phyloP scores from a whole-genome alignment of 2,888 invertebrate species.

The Agonopterix subpropinquella region DNA sequence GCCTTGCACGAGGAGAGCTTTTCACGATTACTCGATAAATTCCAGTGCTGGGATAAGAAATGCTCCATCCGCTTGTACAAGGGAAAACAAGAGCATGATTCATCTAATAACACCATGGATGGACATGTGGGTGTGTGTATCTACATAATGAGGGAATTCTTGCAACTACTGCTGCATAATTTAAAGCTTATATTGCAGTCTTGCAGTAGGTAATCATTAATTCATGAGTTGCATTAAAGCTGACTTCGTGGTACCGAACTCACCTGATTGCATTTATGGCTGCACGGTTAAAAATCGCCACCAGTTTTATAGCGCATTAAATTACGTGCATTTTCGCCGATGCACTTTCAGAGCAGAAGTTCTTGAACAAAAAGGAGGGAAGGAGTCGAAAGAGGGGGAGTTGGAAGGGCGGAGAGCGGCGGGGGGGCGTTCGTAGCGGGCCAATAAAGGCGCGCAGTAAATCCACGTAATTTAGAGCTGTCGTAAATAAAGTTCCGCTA shows the following conservation, averaged over 20 bases:
- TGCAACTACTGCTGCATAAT: no score
- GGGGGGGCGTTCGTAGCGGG: slow-evolving; percentile 50
- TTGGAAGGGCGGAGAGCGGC: slow-evolving; percentile 32
- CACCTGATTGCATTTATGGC: slow-evolving; percentile 16
- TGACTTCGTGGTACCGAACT: no score
- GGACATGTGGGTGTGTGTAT: background rate
- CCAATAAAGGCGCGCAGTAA: slow-evolving; percentile 74
- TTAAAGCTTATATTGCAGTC: no score
- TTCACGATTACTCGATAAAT: slow-evolving; percentile 70
- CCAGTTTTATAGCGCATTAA: slow-evolving; percentile 42
- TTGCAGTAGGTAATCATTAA: no score
- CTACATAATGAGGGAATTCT: no score
- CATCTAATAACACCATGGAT: slow-evolving; percentile 25
- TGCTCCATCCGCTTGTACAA: slow-evolving; percentile 32
- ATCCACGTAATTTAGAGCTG: slow-evolving; percentile 74
- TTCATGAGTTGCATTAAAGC: no score
- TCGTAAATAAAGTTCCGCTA: slow-evolving; percentile 72
- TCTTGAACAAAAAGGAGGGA: slow-evolving; percentile 38
- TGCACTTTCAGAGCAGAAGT: slow-evolving; percentile 42
- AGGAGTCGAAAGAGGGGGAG: slow-evolving; percentile 32
- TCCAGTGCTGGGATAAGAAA: slow-evolving; percentile 48
- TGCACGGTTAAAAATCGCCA: slow-evolving; percentile 24
- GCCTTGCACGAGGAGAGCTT: slow-evolving; percentile 45
- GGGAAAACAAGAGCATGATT: slow-evolving; percentile 34
- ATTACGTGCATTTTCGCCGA: slow-evolving; percentile 38